Percentiles rank a stretch among this genome's conserved stretches.
Conservation (phyloP, 2,113 vertebrate species). For the Aythya baeri region DNA sequence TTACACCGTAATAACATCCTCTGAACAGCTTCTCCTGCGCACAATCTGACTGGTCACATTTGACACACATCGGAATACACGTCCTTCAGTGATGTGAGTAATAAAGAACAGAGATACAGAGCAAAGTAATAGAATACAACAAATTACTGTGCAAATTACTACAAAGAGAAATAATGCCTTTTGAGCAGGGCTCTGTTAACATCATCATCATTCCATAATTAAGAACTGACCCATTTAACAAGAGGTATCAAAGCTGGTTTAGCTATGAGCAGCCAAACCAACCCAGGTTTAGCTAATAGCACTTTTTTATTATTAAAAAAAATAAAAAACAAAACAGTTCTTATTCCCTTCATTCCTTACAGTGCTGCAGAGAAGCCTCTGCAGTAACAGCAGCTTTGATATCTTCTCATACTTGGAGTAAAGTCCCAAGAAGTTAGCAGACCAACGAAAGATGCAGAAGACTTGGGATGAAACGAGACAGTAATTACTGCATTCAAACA, state of each 20-base stretch:
- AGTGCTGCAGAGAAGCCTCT: not conserved
- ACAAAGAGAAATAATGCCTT: conserved; percentile 48
- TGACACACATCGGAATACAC: not conserved
- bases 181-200: not conserved
- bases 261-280: conserved; percentile 37
- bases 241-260: conserved; percentile 59
- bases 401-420: conserved; percentile 14
- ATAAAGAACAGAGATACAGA: not conserved
- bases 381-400: conserved; percentile 50
- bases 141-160: conserved; percentile 44
- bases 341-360: conserved; percentile 46
- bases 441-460: conserved; percentile 11
- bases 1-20: not conserved
- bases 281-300: not conserved
- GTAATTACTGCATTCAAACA: not conserved
- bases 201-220: not conserved
- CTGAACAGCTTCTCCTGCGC: not conserved
- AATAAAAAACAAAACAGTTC: not conserved
- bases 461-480: conserved; percentile 12
- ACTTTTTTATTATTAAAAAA: not conserved
- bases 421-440: not conserved
- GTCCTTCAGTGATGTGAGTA: not conserved
- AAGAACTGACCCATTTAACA: conserved; percentile 47
- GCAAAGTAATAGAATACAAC: not conserved
- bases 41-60: not conserved